These are phyloP conservation scores for Drosophila arizonae DNA, from an alignment of 1,140 invertebrate genomes.

Conservation along the genomic window DNA sequence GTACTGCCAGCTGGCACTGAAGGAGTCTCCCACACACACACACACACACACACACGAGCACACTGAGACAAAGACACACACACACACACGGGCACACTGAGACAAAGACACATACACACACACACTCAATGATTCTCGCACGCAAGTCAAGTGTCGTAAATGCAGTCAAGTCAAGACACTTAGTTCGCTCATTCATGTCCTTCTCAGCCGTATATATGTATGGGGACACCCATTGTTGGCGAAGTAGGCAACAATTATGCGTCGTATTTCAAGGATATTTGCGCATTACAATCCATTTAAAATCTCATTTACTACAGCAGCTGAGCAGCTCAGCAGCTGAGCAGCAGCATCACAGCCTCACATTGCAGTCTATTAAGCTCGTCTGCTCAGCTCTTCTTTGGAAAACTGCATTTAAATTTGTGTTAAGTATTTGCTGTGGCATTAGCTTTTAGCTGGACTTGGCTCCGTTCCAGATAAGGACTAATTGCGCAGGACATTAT, in stretches of 20 bases:
- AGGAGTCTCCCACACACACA: not conserved
- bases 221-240: not conserved
- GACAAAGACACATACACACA: too few relatives aligned
- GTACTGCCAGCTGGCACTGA: not conserved
- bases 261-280: slow-evolving; percentile 6
- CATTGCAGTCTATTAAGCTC: not conserved
- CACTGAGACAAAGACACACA: not conserved
- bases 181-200: not conserved
- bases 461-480: slow-evolving; percentile 17
- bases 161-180: slow-evolving; percentile 35
- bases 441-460: not conserved
- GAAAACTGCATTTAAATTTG: slow-evolving; percentile 17
- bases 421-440: slow-evolving; percentile 8
- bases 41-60: not conserved
- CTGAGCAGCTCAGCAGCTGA: slow-evolving; percentile 2
- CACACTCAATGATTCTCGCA: not conserved
- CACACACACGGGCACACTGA: not conserved
- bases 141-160: slow-evolving; percentile 32
- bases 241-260: slow-evolving; percentile 15
- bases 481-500: slow-evolving; percentile 42
- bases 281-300: slow-evolving; percentile 15
- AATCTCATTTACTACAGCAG: slow-evolving; percentile 9
- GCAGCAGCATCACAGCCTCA: not conserved
- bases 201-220: not conserved
- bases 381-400: not conserved